phyloP scores from a whole-genome alignment of 2,113 vertebrate species.

The Furnarius figulus region DNA sequence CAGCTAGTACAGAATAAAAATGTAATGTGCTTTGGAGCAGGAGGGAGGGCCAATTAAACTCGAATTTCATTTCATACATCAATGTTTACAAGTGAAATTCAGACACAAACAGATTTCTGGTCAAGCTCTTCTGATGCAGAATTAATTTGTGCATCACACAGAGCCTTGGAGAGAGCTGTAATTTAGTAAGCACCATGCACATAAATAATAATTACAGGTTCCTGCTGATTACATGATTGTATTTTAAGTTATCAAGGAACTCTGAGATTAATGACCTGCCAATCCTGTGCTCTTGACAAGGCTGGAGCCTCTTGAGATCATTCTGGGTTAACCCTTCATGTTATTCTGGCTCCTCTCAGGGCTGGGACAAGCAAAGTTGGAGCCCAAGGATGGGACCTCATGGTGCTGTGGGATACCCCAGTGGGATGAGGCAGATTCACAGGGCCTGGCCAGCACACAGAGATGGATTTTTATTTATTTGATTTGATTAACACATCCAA shows the following conservation, averaged over 20 bases:
- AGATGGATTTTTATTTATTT: not conserved
- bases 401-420: not conserved
- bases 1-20: not conserved
- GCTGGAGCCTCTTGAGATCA: not conserved
- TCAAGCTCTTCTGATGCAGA: slow-evolving; percentile 17
- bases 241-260: slow-evolving; percentile 18
- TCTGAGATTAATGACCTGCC: slow-evolving; percentile 11
- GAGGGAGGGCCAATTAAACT: slow-evolving; percentile 10
- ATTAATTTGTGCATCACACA: slow-evolving; percentile 33
- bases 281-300: not conserved
- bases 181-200: slow-evolving; percentile 39
- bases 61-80: not conserved
- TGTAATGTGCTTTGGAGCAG: not conserved
- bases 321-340: not conserved
- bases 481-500: not conserved
- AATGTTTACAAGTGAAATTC: slow-evolving; percentile 24
- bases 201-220: slow-evolving; percentile 41
- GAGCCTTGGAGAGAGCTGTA: not conserved
- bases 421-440: not conserved
- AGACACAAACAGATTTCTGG: slow-evolving; percentile 37
- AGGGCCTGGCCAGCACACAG: not conserved
- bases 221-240: slow-evolving; percentile 41
- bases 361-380: not conserved
- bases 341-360: not conserved
- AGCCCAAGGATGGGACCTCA: rapidly evolving